Evolutionary conservation across 2,797 vertebrate species (phyloP), one percentile per base, ranked within the genome.

Genomic region (Gallinago solitaria): DNA sequence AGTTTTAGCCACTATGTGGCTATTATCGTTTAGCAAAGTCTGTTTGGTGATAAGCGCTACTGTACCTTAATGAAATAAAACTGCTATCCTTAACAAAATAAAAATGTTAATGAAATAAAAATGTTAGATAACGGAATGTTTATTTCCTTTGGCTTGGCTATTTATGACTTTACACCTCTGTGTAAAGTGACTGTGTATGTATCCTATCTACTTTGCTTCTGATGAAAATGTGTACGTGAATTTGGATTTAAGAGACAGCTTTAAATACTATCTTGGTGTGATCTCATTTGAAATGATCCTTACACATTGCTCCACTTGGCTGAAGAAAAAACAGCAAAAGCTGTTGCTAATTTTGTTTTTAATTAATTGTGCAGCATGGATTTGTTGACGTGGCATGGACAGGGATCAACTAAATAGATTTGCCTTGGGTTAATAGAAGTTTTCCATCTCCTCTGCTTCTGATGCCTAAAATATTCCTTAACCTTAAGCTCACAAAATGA

Each of bases 401-500:
- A 76, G 39, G 83, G 91, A 86, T 94, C 82, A 96, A 41, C 77
- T 88, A 93, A 97, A 93, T 89, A 82, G 35, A 92, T 93, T 84
- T 43, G 50, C 71, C 74, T 94, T 93, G 87, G 90, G 64, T 95
- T 96, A 97, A 84, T 91, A 94, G 92, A 94, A 85, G 80, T 94
- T 93, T 95, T 93, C 80, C n/a, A 50, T 93, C 83, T 94, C 37
- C 60, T 87, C 59, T 80, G 53, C 84, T 92, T 87, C 59, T 50
- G 87, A 50, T 83, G 90, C 95, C 90, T 94, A 93, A 94, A 97
- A 90, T 92, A 96, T 86, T 97, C 67, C 85, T 89, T 90, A 94
- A 81, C 83, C 85, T 94, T 84, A 95, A 48, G 87, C 94, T 96
- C 48, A 47, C 1, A 6, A 7, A 96, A 93, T 71, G 82, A 96